Evolutionary conservation across 2,113 vertebrate genomes (phyloP), one percentile per base, ranked within the genome.

Genomic region (Smithornis capensis): DNA sequence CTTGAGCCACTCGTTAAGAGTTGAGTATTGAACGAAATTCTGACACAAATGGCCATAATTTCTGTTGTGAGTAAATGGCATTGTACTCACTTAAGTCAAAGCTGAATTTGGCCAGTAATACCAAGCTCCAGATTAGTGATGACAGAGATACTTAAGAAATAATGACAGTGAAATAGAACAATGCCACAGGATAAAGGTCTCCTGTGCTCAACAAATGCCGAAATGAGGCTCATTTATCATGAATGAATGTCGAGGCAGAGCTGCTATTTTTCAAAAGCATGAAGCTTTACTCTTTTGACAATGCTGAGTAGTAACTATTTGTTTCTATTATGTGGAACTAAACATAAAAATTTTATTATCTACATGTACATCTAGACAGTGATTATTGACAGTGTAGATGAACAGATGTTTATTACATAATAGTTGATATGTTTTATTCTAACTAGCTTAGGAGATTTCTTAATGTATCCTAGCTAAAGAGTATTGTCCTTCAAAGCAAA

Each of bases 171-270:
- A 87, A 95, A 95, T 63, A 89, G 87, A 96, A 95, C 87, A 93
- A 76, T 94, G 94, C 91, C 95, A 88, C 87, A 82, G 84, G 69
- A 95, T 92, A 95, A 97, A 97, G 90, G 94, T 96, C 87, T 95
- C 71, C 92, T 91, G 84, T 1, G 1, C 89, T 95, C 90, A 90
- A 84, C 81, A 90, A 94, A 96, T 85, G 88, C 92, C 95, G 79
- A 96, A 97, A 96, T 89, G 90, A 93, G 82, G 87, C 86, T 97
- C 95, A 95, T 97, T 97, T 97, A 95, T 96, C 95, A 96, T 75
- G 89, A 95, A 96, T 84, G 89, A 95, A 87, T 92, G 87, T 92
- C 2, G 13, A 92, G 77, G 89, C 38, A 92, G 63, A 90, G 95
- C 50, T 82, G 35, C 63, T 87, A 33, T 59, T 78, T 92, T 84